These are phyloP conservation scores for Todiramphus chloris DNA, from an alignment of 2,113 vertebrate species.

Conservation along the genomic window DNA sequence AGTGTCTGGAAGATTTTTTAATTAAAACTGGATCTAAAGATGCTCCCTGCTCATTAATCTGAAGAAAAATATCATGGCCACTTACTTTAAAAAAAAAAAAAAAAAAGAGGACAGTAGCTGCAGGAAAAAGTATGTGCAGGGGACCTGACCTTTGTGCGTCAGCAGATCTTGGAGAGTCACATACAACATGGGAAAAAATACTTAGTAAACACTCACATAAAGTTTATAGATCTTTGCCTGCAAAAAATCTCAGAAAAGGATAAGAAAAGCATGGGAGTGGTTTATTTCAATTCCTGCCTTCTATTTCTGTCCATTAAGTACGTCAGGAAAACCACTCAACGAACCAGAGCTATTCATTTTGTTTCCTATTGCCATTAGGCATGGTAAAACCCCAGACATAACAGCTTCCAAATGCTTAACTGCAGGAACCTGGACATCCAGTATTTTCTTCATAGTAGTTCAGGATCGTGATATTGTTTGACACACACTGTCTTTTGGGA, in stretches of 20 bases:
- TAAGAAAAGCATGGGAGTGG: slow-evolving; percentile 48
- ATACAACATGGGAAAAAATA: slow-evolving; percentile 37
- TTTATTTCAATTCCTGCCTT: slow-evolving; percentile 55
- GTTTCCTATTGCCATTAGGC: slow-evolving; percentile 41
- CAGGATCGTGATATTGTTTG: neutral
- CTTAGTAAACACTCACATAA: slow-evolving; percentile 1
- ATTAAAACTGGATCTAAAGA: neutral
- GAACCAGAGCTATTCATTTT: slow-evolving; percentile 34
- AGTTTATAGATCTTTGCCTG: slow-evolving; percentile 15
- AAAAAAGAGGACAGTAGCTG: neutral
- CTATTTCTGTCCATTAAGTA: slow-evolving; percentile 56
- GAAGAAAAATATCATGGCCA: neutral
- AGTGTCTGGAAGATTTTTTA: neutral
- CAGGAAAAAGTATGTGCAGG: neutral
- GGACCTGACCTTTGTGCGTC: neutral
- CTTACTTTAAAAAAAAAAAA: neutral
- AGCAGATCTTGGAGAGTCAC: neutral
- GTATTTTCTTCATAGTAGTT: neutral
- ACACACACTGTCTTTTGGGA: neutral
- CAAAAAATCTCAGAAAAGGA: slow-evolving; percentile 10
- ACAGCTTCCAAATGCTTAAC: neutral
- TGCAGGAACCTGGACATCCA: neutral
- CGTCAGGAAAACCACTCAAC: slow-evolving; percentile 37
- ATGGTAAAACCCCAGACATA: neutral
- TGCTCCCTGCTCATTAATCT: neutral